Evolutionary conservation across 1,140 invertebrate genomes (phyloP).

Genomic region (Rhysida immarginata): DNA sequence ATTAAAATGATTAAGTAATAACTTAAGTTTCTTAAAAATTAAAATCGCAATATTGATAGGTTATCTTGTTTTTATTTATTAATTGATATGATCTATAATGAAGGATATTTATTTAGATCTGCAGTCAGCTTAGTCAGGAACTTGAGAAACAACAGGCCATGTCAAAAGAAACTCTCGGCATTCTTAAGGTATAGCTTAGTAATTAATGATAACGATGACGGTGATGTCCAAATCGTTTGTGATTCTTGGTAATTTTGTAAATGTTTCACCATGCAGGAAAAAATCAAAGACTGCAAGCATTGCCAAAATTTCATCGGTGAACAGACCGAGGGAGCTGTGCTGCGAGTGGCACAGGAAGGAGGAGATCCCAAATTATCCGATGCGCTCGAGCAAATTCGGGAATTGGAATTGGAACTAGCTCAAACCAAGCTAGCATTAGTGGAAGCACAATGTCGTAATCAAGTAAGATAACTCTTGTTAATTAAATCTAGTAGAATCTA

Average conservation of each 20-base stretch:
- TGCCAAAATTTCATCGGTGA: slow-evolving; percentile 24
- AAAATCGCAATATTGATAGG: no score
- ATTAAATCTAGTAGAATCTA: background rate
- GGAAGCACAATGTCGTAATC: slow-evolving; percentile 90
- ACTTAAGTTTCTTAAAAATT: no score
- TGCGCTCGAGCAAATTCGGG: slow-evolving; percentile 46
- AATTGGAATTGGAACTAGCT: slow-evolving; percentile 86
- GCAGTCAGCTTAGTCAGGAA: slow-evolving; percentile 47
- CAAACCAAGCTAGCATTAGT: slow-evolving; percentile 93
- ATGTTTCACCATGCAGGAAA: no score
- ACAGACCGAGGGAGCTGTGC: slow-evolving; percentile 11
- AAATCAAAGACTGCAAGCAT: slow-evolving; percentile 23
- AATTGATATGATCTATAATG: no score
- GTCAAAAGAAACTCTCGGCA: slow-evolving; percentile 24
- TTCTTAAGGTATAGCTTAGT: slow-evolving; percentile 31
- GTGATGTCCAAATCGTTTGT: no score
- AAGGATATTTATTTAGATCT: no score
- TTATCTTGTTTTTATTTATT: no score
- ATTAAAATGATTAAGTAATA: no score
- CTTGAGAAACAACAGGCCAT: slow-evolving; percentile 63
- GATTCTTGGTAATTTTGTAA: no score
- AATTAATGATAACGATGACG: no score
- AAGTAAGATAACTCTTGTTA: slow-evolving; percentile 42
- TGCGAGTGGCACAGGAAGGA: background rate
- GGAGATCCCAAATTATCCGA: background rate